Conservation (phyloP, 2,888 invertebrate genomes). For the Neoscelio sp. region DNA sequence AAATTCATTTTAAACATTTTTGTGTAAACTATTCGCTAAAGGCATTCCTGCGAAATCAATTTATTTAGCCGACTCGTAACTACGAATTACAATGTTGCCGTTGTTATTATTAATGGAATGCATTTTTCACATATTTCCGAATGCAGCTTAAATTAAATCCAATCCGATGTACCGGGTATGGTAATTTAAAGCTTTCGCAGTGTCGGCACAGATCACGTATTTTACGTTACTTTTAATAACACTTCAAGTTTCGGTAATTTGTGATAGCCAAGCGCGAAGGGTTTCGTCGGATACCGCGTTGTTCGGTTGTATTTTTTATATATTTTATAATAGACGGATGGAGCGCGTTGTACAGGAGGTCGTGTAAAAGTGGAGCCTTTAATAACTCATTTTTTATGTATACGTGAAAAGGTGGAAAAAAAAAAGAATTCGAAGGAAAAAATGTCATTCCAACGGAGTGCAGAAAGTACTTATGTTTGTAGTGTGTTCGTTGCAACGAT, state of each 20-base stretch:
- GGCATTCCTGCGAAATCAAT: not conserved
- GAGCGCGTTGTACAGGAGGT: slow-evolving; percentile 4
- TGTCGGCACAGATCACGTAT: slow-evolving; percentile 1
- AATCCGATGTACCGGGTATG: slow-evolving; percentile 1
- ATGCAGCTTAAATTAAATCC: slow-evolving; percentile 52
- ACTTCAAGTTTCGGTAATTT: slow-evolving; percentile 9
- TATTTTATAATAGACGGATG: too few species aligned
- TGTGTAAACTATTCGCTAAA: slow-evolving; percentile 13
- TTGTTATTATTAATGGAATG: slow-evolving; percentile 47
- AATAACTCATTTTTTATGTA: slow-evolving; percentile 16
- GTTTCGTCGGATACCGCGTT: too few species aligned
- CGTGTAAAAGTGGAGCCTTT: not conserved
- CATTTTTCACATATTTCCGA: slow-evolving; percentile 51
- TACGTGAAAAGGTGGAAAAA: not conserved
- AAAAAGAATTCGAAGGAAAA: slow-evolving; percentile 10
- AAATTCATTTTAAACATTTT: not conserved
- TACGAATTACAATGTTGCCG: slow-evolving; percentile 25
- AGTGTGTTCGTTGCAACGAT: slow-evolving; percentile 1
- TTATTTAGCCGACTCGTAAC: slow-evolving; percentile 24
- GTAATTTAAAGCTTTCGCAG: slow-evolving; percentile 17
- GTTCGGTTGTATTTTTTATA: too few species aligned
- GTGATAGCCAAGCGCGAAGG: too few species aligned
- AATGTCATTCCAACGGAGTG: slow-evolving; percentile 14
- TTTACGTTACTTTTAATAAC: slow-evolving; percentile 21
- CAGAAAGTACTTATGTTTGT: slow-evolving; percentile 13